phyloP scores from a whole-genome alignment of 1,140 invertebrate genomes.

The Drosophila setifemur region DNA sequence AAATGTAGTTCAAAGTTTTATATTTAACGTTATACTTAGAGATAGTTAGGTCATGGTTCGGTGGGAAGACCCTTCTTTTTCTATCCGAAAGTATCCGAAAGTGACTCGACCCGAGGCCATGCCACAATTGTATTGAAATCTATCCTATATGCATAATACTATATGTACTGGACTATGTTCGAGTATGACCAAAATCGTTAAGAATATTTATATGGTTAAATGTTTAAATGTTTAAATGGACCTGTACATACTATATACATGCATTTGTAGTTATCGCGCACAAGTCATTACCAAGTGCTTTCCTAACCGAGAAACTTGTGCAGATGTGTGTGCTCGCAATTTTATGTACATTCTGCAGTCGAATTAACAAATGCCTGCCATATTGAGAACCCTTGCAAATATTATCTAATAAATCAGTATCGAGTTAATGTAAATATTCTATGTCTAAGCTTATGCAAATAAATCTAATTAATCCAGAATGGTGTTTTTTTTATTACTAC shows the following conservation, averaged over 20 bases:
- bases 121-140: conserved; percentile 26
- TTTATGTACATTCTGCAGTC: conserved; percentile 31
- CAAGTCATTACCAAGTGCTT: conserved; percentile 37
- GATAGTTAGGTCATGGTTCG: no score
- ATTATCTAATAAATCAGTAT: conserved; percentile 27
- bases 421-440: conserved; percentile 30
- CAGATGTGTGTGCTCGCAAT: conserved; percentile 22
- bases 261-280: conserved; percentile 26
- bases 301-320: conserved; percentile 36
- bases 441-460: conserved; percentile 33
- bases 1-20: conserved; percentile 40
- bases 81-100: no score
- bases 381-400: conserved; percentile 40
- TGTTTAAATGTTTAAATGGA: conserved; percentile 3
- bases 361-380: conserved; percentile 37
- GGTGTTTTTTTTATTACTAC: no score
- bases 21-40: conserved; percentile 29
- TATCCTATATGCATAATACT: conserved; percentile 36
- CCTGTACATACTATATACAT: conserved; percentile 12
- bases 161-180: conserved; percentile 14
- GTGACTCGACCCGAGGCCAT: no score
- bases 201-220: conserved; percentile 26
- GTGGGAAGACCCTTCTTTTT: no score
- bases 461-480: conserved; percentile 41
- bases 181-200: conserved; percentile 48